Evolutionary conservation across 2,797 vertebrate species (phyloP).

Genomic region (Myiotriccus ornatus): DNA sequence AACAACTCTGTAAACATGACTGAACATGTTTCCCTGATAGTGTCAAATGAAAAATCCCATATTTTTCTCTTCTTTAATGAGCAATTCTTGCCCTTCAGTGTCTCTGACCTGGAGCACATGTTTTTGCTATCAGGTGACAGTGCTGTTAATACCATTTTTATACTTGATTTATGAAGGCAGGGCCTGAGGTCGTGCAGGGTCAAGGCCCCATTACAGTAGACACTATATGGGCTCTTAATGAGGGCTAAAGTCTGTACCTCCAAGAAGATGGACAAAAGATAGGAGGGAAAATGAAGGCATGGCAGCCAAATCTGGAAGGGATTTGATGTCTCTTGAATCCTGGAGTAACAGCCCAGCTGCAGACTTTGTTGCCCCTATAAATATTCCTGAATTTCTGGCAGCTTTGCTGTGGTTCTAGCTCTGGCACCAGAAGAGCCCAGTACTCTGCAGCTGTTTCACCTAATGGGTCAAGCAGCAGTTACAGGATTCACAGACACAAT

Average conservation of each 20-base stretch:
- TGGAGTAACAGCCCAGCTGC: background rate
- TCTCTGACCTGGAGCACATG: slow-evolving; percentile 14
- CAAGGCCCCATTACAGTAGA: background rate
- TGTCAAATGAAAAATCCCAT: background rate
- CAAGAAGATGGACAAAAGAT: background rate
- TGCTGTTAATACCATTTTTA: slow-evolving; percentile 23
- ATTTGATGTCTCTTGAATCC: background rate
- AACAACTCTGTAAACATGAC: slow-evolving; percentile 18
- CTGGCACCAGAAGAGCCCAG: background rate
- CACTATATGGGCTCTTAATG: background rate
- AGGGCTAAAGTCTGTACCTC: background rate
- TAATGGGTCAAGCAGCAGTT: background rate
- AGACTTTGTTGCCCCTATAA: background rate
- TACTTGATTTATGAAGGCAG: slow-evolving; percentile 36
- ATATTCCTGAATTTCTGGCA: background rate
- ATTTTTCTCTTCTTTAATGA: slow-evolving; percentile 42
- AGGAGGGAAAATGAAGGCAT: background rate
- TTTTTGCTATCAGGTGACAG: background rate
- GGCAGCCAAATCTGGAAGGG: background rate
- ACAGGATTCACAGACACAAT: background rate
- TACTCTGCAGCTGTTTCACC: background rate
- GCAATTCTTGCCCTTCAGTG: background rate
- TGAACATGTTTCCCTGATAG: slow-evolving; percentile 18
- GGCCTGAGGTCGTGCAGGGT: background rate
- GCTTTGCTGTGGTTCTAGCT: background rate